Evolutionary conservation across 2,888 invertebrate genomes (phyloP), one percentile per base, ranked within the genome.

Genomic region (Lasioglossum zephyrum): DNA sequence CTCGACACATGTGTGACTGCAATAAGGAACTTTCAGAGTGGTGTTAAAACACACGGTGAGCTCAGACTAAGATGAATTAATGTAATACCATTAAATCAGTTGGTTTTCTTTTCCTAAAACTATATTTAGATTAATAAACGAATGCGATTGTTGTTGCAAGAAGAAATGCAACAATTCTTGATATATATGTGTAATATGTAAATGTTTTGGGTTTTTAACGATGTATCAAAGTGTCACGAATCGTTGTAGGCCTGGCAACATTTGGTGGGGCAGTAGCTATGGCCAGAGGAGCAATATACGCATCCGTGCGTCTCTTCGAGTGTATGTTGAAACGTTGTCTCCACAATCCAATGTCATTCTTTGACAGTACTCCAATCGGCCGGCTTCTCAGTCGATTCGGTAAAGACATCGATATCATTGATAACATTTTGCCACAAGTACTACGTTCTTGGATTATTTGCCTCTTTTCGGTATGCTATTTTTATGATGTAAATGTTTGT

Each of bases 361-460:
- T 97, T 95, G 97, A 97, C 94, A 95, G 96, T 88, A 97, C 97
- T 89, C 97, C 97, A 11, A 92, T 96, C 87, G 97, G 97, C 93
- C 96, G 97, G 93, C 96, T 97, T 90, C 95, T 97, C 78, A 97
- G 97, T 95, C 96, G 97, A 91, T 97, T 97, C 94, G 96, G 97
- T 91, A 97, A 96, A 95, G 97, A 97, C 95, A 95, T 97, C 93
- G 96, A 96, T 92, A 96, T 96, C 89, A 94, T 97, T 92, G 97
- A 97, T 95, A 96, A 96, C 92, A 95, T 96, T 88, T 95, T 97
- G 87, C 96, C 97, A 86, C 93, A 94, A 88, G 96, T 96, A 87
- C 89, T 96, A 92, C 95, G 96, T 88, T 93, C 95, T 92, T 95
- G 95, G 94, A 91, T 96, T 87, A 91, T 94, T 84, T 92, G 92